Conservation (phyloP, 2,888 invertebrate species). For the Cephus sareptanus region DNA sequence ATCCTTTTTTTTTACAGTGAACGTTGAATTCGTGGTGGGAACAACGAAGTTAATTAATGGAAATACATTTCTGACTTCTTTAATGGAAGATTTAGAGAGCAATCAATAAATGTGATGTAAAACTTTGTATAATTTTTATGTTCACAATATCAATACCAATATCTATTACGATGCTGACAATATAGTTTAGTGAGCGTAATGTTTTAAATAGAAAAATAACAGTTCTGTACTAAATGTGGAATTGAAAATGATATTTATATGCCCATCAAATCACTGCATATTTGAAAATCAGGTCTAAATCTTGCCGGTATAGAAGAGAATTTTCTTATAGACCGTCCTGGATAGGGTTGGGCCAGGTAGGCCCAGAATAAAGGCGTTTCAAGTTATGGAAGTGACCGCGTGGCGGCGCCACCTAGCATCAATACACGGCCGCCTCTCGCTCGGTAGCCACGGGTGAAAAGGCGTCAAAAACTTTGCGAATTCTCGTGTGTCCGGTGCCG, state of each 20-base stretch:
- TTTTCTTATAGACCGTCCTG: background rate
- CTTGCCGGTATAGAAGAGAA: background rate
- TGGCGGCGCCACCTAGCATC: constrained; percentile 16
- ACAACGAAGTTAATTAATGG: constrained; percentile 95
- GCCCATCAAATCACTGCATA: background rate
- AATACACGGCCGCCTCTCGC: constrained; percentile 24
- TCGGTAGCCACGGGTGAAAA: constrained; percentile 32
- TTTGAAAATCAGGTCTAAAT: background rate
- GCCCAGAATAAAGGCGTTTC: background rate
- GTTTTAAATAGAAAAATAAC: background rate
- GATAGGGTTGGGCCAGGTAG: background rate
- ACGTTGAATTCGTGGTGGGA: constrained; percentile 89
- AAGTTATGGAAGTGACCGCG: background rate
- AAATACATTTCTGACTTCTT: constrained; percentile 81
- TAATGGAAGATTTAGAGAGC: constrained; percentile 70
- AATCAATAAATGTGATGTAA: constrained; percentile 8
- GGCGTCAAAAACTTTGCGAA: constrained; percentile 45
- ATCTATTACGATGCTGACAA: background rate
- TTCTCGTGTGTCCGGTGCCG: constrained; percentile 31
- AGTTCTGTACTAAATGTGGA: background rate
- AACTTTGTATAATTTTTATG: background rate
- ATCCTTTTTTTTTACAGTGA: constrained; percentile 66
- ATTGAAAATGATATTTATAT: background rate
- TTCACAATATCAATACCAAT: background rate
- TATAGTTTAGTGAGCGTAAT: background rate